Evolutionary conservation across 2,888 invertebrate species (phyloP).

Genomic region (Meiosimyza decipiens): DNA sequence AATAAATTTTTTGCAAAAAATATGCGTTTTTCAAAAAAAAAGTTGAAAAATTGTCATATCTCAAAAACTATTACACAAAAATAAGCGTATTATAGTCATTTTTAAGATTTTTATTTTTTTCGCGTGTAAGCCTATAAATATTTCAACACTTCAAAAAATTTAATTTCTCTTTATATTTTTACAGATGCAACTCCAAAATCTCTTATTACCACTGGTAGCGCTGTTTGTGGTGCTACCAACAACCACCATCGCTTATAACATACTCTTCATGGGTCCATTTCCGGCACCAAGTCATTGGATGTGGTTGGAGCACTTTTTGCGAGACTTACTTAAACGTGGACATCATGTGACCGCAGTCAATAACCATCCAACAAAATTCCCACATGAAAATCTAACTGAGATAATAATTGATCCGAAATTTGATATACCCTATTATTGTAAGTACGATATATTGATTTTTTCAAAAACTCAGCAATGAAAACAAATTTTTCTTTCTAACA

Average conservation of each 20-base stretch:
- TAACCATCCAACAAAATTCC: slow-evolving; percentile 61
- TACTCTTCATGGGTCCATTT: slow-evolving; percentile 65
- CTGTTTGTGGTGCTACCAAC: slow-evolving; percentile 34
- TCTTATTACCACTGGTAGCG: slow-evolving; percentile 41
- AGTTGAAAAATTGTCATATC: no score
- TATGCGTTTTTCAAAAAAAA: no score
- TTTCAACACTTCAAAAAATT: slow-evolving; percentile 19
- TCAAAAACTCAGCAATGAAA: neutral
- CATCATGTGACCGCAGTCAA: slow-evolving; percentile 66
- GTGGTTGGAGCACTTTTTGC: slow-evolving; percentile 64
- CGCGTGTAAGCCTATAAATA: no score
- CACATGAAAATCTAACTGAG: slow-evolving; percentile 66
- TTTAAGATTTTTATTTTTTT: slow-evolving; percentile 4
- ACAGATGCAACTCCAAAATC: slow-evolving; percentile 50
- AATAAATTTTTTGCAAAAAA: no score
- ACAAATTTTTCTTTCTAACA: neutral
- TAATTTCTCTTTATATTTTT: slow-evolving; percentile 11
- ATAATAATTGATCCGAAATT: slow-evolving; percentile 63
- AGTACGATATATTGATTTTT: slow-evolving; percentile 43
- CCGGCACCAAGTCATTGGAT: slow-evolving; percentile 67
- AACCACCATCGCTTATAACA: slow-evolving; percentile 49
- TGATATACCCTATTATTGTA: slow-evolving; percentile 62
- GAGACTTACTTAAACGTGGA: slow-evolving; percentile 62
- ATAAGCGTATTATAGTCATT: neutral
- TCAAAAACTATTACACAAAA: no score